These are phyloP conservation scores for Formica aserva DNA, from an alignment of 2,888 invertebrate genomes.

Conservation along the genomic window DNA sequence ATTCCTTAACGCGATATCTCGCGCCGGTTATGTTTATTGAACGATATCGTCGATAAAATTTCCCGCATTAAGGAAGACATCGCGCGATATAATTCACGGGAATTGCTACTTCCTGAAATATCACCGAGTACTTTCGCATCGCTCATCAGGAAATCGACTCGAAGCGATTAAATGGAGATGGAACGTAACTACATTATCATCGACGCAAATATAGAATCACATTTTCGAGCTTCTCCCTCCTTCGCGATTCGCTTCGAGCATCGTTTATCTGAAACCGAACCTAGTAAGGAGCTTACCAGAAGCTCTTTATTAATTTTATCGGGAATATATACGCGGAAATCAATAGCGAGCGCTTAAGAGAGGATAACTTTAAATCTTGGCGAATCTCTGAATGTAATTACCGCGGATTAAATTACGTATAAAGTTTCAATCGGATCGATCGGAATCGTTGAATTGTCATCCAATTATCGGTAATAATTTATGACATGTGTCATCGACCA, in stretches of 20 bases:
- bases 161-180: constrained; percentile 56
- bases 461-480: constrained; percentile 52
- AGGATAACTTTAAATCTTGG: constrained; percentile 69
- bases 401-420: constrained; percentile 65
- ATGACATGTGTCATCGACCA: constrained; percentile 48
- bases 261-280: constrained; percentile 69
- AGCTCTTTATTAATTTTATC: constrained; percentile 83
- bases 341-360: constrained; percentile 69
- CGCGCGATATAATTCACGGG: constrained; percentile 34
- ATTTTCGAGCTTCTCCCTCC: constrained; percentile 56
- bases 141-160: constrained; percentile 64
- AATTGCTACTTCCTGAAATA: constrained; percentile 53
- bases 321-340: constrained; percentile 75
- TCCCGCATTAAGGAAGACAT: constrained; percentile 43
- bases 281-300: constrained; percentile 77
- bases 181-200: constrained; percentile 70
- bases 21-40: constrained; percentile 32
- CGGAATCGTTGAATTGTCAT: constrained; percentile 41
- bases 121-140: constrained; percentile 54
- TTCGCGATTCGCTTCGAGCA: constrained; percentile 58
- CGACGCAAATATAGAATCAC: constrained; percentile 72
- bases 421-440: constrained; percentile 49
- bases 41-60: constrained; percentile 35
- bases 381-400: constrained; percentile 75
- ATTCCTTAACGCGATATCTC: not conserved